Conservation (phyloP, 2,113 vertebrate genomes). For the Malurus melanocephalus region DNA sequence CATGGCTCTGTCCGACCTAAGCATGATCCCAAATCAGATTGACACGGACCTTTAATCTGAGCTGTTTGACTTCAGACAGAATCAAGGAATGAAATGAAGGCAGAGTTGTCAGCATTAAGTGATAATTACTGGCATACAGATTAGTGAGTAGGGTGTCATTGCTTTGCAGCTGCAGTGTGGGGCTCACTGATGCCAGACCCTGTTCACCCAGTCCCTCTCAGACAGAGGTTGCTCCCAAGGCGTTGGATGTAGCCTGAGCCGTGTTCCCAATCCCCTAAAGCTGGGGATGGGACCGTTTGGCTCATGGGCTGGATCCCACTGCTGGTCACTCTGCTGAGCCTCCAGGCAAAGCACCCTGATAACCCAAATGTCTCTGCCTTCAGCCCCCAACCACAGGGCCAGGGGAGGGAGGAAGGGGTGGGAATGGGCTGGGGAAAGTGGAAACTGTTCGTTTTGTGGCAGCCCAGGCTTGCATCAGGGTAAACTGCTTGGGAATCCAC, state of each 20-base stretch:
- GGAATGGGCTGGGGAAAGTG: background rate
- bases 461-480: background rate
- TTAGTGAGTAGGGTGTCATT: background rate
- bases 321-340: background rate
- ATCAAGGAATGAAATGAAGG: background rate
- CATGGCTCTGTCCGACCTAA: background rate
- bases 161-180: background rate
- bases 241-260: background rate
- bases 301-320: background rate
- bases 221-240: background rate
- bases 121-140: background rate
- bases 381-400: background rate
- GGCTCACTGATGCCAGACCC: background rate
- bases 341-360: background rate
- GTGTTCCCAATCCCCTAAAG: accelerated
- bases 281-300: accelerated
- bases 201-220: background rate
- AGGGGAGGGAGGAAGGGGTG: background rate
- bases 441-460: accelerated
- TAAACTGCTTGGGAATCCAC: background rate
- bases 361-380: background rate
- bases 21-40: background rate
- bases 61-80: background rate
- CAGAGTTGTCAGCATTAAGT: background rate
- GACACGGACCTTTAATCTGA: background rate